Evolutionary conservation across 2,888 invertebrate species (phyloP).

Genomic region (Hirtodrosophila trivittata): DNA sequence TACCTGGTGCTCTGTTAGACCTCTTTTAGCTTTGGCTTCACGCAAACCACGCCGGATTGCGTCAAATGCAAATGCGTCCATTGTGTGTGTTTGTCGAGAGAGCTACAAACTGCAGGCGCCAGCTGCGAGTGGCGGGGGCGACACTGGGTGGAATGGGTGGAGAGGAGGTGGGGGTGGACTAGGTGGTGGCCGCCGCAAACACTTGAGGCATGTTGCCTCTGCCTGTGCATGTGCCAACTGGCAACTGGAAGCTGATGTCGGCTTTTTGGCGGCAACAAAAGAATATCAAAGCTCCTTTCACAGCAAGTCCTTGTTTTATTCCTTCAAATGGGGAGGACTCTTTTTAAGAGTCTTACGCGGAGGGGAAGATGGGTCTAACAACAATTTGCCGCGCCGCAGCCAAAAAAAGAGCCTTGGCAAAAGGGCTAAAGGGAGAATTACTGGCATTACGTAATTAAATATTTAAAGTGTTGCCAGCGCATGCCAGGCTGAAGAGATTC

Average conservation of each 20-base stretch:
- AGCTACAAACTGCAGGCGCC: slow-evolving; percentile 64
- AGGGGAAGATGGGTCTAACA: slow-evolving; percentile 24
- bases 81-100: slow-evolving; percentile 31
- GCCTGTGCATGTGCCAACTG: slow-evolving; percentile 47
- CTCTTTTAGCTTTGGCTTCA: slow-evolving; percentile 21
- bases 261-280: slow-evolving; percentile 47
- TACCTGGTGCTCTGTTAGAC: slow-evolving; percentile 1
- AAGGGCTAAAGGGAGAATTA: slow-evolving; percentile 51
- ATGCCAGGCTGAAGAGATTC: slow-evolving; percentile 30
- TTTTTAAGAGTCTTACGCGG: not conserved
- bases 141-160: not conserved
- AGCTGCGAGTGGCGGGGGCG: slow-evolving; percentile 34
- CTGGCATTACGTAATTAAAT: slow-evolving; percentile 73
- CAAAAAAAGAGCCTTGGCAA: slow-evolving; percentile 32
- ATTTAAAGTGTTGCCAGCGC: slow-evolving; percentile 65
- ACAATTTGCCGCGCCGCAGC: slow-evolving; percentile 50
- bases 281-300: slow-evolving; percentile 62
- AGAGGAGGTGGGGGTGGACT: not conserved
- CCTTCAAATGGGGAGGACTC: not conserved
- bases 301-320: slow-evolving; percentile 25
- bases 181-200: slow-evolving; percentile 49
- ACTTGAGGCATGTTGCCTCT: slow-evolving; percentile 68
- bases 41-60: slow-evolving; percentile 53
- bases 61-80: slow-evolving; percentile 74
- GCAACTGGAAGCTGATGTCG: slow-evolving; percentile 45